Evolutionary conservation across 2,113 vertebrate species (phyloP).

Genomic region (Tricholaema leucomelas): DNA sequence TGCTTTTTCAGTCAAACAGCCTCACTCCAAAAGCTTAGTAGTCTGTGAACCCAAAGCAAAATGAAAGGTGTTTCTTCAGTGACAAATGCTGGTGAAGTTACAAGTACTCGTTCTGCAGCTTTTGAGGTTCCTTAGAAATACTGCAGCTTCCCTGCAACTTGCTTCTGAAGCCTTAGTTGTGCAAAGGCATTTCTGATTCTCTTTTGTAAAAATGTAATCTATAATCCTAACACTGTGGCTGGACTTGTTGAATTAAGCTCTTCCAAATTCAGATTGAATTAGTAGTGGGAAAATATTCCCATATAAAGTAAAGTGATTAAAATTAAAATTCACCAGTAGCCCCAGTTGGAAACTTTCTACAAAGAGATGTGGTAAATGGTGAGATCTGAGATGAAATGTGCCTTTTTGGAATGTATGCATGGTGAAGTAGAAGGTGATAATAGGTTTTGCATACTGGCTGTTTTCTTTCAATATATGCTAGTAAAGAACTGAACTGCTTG

Average conservation of each 20-base stretch:
- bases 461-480: conserved; percentile 45
- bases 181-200: neutral
- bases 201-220: neutral
- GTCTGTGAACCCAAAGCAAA: neutral
- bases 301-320: neutral
- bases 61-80: neutral
- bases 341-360: neutral
- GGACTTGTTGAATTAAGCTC: neutral
- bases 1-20: neutral
- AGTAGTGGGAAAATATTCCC: neutral
- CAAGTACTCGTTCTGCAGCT: neutral
- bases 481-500: conserved; percentile 23
- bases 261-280: neutral
- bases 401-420: neutral
- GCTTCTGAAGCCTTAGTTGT: neutral
- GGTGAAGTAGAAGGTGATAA: neutral
- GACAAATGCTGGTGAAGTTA: neutral
- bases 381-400: neutral
- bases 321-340: neutral
- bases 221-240: neutral
- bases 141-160: neutral
- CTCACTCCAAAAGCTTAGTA: neutral
- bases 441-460: conserved; percentile 5
- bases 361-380: neutral
- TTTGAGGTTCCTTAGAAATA: neutral